These are phyloP conservation scores for Coenonympha arcania DNA, from an alignment of 2,888 invertebrate genomes.

Conservation along the genomic window DNA sequence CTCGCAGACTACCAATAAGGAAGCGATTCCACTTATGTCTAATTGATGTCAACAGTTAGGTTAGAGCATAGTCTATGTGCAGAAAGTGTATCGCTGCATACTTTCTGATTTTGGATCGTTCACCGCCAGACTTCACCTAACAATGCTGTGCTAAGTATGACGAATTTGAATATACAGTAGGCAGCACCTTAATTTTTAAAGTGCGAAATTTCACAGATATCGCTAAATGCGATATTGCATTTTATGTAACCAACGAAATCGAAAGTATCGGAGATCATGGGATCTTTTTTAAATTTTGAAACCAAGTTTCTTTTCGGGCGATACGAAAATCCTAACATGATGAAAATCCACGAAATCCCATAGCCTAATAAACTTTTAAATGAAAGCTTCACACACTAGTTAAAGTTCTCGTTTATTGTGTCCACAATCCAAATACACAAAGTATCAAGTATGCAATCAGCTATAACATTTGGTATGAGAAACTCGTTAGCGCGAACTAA, in stretches of 20 bases:
- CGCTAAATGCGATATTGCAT: not conserved
- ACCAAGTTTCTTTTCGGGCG: not conserved
- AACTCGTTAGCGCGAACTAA: no score
- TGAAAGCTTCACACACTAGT: no score
- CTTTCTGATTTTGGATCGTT: conserved; percentile 19
- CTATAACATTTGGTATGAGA: no score
- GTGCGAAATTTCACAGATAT: not conserved
- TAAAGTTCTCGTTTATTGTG: no score
- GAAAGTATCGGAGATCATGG: no score
- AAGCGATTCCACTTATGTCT: not conserved
- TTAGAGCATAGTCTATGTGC: conserved; percentile 16
- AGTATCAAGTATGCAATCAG: no score
- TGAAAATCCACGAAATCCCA: no score
- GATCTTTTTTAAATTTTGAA: not conserved
- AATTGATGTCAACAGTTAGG: conserved; percentile 15
- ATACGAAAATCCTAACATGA: no score
- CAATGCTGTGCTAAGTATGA: not conserved
- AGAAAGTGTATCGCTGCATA: conserved; percentile 23
- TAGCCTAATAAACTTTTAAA: no score
- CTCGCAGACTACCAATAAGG: not conserved
- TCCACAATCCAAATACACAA: no score
- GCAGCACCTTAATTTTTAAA: not conserved
- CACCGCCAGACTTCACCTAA: not conserved
- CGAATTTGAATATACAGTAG: not conserved
- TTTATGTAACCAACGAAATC: not conserved